Evolutionary conservation across 2,797 vertebrate species (phyloP).

Genomic region (Alca torda): DNA sequence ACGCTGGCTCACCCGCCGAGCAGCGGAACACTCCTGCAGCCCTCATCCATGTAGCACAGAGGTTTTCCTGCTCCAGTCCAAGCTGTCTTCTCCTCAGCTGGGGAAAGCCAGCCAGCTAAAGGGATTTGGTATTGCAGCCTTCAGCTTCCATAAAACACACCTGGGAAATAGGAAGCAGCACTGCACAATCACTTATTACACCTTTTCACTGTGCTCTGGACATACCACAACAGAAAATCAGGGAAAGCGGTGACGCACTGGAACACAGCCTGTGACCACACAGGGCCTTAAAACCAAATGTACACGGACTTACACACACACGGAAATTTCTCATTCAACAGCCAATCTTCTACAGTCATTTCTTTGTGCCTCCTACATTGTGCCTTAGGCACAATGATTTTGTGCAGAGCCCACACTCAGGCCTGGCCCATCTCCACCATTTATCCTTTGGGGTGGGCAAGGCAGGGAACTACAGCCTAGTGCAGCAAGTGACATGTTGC

Average conservation of each 20-base stretch:
- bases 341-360: background rate
- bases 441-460: background rate
- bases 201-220: background rate
- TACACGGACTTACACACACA: background rate
- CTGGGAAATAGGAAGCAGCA: fast-evolving
- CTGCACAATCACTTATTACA: fast-evolving
- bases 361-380: background rate
- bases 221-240: background rate
- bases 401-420: background rate
- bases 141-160: background rate
- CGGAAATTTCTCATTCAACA: background rate
- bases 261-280: fast-evolving
- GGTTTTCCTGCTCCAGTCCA: background rate
- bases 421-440: background rate
- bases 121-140: background rate
- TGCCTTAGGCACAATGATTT: background rate
- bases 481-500: fast-evolving
- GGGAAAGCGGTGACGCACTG: background rate
- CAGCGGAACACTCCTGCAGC: background rate
- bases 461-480: background rate
- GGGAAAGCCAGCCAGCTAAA: background rate
- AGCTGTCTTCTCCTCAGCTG: background rate
- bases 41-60: background rate
- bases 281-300: background rate
- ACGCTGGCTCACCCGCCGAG: background rate